phyloP scores from a whole-genome alignment of 2,888 invertebrate species.

The Cacoxenus indagator region DNA sequence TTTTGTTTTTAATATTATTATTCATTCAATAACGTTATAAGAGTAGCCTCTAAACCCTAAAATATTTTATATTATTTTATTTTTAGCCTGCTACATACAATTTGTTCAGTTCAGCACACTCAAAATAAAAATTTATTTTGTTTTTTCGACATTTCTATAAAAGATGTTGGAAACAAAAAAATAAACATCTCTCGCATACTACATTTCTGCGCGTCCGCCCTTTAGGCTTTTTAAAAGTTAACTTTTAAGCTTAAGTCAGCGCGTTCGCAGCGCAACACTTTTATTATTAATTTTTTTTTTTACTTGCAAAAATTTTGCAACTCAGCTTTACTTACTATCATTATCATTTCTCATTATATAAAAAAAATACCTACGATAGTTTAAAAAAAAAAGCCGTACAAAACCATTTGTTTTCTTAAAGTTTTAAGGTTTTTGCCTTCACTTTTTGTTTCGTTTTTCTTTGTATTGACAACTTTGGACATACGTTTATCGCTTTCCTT shows the following conservation, averaged over 20 bases:
- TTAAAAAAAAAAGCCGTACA: too few relatives aligned
- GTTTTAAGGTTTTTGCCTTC: constrained; percentile 40
- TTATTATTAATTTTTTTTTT: constrained; percentile 27
- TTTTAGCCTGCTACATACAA: too few relatives aligned
- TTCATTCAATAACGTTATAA: constrained; percentile 19
- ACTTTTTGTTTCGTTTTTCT: constrained; percentile 33
- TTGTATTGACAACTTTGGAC: constrained; percentile 60
- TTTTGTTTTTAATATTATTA: not conserved
- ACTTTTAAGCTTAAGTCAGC: too few relatives aligned
- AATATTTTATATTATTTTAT: constrained; percentile 18
- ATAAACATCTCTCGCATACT: constrained; percentile 14
- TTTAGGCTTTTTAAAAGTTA: too few relatives aligned
- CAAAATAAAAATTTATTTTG: not conserved
- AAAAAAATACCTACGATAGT: constrained; percentile 42
- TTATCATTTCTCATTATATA: constrained; percentile 23
- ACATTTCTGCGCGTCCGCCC: too few relatives aligned
- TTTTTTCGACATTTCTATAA: not conserved
- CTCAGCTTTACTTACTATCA: constrained; percentile 20
- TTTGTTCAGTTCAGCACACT: constrained; percentile 37
- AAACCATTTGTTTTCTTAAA: too few relatives aligned
- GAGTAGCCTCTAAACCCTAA: constrained; percentile 32
- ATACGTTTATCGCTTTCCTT: constrained; percentile 27
- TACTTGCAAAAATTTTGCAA: constrained; percentile 4
- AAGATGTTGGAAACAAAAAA: constrained; percentile 1
- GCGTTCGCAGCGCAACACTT: constrained; percentile 27